Percentiles rank a stretch among this genome's conserved stretches.
Conservation (phyloP, 2,888 invertebrate species). For the Listrodromus nycthemerus region DNA sequence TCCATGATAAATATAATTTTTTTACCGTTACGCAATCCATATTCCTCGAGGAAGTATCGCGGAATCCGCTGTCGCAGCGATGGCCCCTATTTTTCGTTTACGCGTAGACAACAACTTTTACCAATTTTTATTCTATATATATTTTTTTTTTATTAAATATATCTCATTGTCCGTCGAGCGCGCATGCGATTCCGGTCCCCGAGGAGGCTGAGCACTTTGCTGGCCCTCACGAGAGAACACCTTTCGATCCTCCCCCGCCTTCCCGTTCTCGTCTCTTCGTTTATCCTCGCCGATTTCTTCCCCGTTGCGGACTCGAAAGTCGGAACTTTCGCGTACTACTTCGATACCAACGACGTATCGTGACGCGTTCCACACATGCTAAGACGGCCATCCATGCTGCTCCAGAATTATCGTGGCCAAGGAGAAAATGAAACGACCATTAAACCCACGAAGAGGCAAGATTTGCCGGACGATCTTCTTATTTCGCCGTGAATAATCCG, state of each 20-base stretch:
- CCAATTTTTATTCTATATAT: constrained; percentile 4
- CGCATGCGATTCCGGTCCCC: not conserved
- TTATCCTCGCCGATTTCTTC: constrained; percentile 47
- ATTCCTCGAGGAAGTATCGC: constrained; percentile 17
- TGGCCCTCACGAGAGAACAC: not conserved
- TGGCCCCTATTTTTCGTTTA: constrained; percentile 6
- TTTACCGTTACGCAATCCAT: constrained; percentile 71
- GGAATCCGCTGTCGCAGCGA: constrained; percentile 38
- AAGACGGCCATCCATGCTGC: not conserved
- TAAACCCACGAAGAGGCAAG: not conserved
- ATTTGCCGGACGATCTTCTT: not conserved
- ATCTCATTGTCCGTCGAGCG: not conserved
- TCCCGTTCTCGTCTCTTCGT: constrained; percentile 17
- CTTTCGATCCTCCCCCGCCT: constrained; percentile 10
- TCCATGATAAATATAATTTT: constrained; percentile 54
- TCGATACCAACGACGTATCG: constrained; percentile 42
- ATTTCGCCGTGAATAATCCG: constrained; percentile 18
- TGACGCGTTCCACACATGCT: constrained; percentile 15
- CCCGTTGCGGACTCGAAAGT: constrained; percentile 60
- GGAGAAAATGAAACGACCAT: constrained; percentile 33
- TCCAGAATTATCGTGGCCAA: constrained; percentile 23
- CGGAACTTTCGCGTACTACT: constrained; percentile 64
- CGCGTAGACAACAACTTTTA: not conserved
- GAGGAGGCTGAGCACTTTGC: not conserved
- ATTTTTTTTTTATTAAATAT: not conserved